These are phyloP conservation scores for Drosophila eugracilis DNA, from an alignment of 1,140 invertebrate genomes.

Conservation along the genomic window DNA sequence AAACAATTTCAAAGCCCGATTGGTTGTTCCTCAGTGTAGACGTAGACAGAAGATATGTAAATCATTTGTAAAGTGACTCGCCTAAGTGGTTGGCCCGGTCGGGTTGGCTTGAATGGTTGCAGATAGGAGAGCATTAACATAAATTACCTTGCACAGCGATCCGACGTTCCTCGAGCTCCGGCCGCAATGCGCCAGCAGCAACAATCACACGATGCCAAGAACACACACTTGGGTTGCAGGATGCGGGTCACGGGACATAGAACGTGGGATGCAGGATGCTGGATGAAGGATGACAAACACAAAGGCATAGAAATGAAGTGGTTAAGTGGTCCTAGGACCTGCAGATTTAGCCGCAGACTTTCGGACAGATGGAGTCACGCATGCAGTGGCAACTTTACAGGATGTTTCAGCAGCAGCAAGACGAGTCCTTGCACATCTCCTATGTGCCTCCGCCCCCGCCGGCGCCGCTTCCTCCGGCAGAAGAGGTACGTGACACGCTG, in stretches of 20 bases:
- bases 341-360: conserved; percentile 29
- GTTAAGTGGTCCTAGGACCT: conserved; percentile 70
- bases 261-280: conserved; percentile 23
- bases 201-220: conserved; percentile 48
- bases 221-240: conserved; percentile 4
- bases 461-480: conserved; percentile 10
- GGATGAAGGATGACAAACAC: conserved; percentile 58
- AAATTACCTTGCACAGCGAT: conserved; percentile 75
- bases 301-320: conserved; percentile 74
- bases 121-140: conserved; percentile 71
- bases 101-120: conserved; percentile 48
- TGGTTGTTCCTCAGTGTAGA: conserved; percentile 14
- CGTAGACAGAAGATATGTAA: conserved; percentile 68
- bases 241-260: conserved; percentile 11
- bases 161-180: conserved; percentile 39
- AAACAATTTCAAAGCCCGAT: background rate
- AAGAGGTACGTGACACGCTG: conserved; percentile 72
- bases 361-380: conserved; percentile 49
- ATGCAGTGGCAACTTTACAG: conserved; percentile 63
- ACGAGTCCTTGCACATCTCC: conserved; percentile 66
- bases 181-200: conserved; percentile 49
- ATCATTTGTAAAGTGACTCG: conserved; percentile 76
- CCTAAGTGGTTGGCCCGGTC: conserved; percentile 37
- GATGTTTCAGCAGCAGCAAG: conserved; percentile 79
- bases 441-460: conserved; percentile 61